Percentiles rank a stretch among this genome's conserved stretches.
Evolutionary conservation across 2,113 vertebrate genomes (phyloP).

Genomic region (Rhinolophus ferrumequinum): DNA sequence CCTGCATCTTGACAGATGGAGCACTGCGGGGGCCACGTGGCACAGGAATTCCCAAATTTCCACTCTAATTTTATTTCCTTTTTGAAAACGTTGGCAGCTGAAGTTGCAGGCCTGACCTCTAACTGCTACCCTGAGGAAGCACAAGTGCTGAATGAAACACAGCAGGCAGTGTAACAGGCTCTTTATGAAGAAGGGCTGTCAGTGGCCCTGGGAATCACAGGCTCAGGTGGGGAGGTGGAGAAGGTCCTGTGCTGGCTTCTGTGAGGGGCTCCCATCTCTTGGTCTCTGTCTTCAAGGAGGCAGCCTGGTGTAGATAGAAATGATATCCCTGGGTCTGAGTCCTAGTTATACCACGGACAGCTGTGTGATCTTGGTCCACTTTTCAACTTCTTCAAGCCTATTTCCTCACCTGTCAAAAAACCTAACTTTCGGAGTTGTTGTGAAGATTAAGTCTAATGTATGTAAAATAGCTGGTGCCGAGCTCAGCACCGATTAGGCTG

Average conservation of each 20-base stretch:
- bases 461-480: neutral
- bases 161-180: neutral
- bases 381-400: neutral
- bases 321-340: neutral
- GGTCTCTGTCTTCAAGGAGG: neutral
- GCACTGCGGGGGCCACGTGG: conserved; percentile 44
- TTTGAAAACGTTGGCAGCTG: conserved; percentile 49
- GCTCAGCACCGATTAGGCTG: neutral
- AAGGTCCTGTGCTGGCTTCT: neutral
- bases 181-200: neutral
- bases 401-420: neutral
- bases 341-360: neutral
- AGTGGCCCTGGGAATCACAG: neutral
- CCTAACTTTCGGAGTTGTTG: neutral
- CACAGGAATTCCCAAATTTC: conserved; percentile 70
- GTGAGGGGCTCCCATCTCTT: rapidly evolving
- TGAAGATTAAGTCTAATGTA: neutral
- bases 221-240: rapidly evolving
- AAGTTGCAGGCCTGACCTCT: conserved; percentile 5
- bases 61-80: conserved; percentile 73
- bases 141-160: rapidly evolving
- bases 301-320: neutral
- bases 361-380: neutral
- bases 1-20: conserved; percentile 72
- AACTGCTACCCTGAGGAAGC: neutral